Evolutionary conservation across 1,140 invertebrate genomes (phyloP).

Genomic region (Choristoneura fumiferana): DNA sequence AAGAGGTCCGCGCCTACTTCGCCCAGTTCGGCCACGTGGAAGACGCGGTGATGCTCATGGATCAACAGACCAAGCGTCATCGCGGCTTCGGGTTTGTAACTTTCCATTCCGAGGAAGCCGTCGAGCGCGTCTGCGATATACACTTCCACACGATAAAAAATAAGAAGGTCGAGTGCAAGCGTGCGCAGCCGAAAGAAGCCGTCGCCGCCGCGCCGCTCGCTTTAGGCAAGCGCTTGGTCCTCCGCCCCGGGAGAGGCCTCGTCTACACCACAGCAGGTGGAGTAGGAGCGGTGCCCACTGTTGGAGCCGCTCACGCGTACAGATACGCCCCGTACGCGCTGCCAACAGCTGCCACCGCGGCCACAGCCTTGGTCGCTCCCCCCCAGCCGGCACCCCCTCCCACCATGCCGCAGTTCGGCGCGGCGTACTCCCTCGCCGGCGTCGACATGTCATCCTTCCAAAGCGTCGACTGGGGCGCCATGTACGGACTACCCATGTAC

Average conservation of each 20-base stretch:
- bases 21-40: slow-evolving; percentile 94
- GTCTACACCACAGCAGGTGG: slow-evolving; percentile 68
- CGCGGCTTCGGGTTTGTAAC: slow-evolving; percentile 95
- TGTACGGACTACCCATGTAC: slow-evolving; percentile 95
- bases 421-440: slow-evolving; percentile 90
- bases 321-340: slow-evolving; percentile 83
- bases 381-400: slow-evolving; percentile 79
- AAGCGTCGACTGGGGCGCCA: slow-evolving; percentile 92
- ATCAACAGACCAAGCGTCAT: slow-evolving; percentile 95
- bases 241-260: slow-evolving; percentile 53
- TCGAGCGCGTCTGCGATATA: slow-evolving; percentile 94
- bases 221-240: slow-evolving; percentile 70
- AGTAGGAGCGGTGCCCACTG: slow-evolving; percentile 64
- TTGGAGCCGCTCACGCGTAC: slow-evolving; percentile 79
- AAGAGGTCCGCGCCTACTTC: slow-evolving; percentile 95
- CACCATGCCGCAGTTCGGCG: slow-evolving; percentile 82
- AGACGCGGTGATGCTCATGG: slow-evolving; percentile 96
- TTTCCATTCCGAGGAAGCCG: slow-evolving; percentile 94
- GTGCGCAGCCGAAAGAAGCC: slow-evolving; percentile 94
- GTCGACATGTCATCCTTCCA: slow-evolving; percentile 95
- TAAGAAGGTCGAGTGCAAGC: slow-evolving; percentile 96
- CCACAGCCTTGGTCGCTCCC: slow-evolving; percentile 73
- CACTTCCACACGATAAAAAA: slow-evolving; percentile 96
- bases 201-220: slow-evolving; percentile 81
- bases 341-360: slow-evolving; percentile 74